These are phyloP conservation scores for Helicorthomorpha holstii DNA, from an alignment of 1,140 invertebrate genomes.

Conservation along the genomic window DNA sequence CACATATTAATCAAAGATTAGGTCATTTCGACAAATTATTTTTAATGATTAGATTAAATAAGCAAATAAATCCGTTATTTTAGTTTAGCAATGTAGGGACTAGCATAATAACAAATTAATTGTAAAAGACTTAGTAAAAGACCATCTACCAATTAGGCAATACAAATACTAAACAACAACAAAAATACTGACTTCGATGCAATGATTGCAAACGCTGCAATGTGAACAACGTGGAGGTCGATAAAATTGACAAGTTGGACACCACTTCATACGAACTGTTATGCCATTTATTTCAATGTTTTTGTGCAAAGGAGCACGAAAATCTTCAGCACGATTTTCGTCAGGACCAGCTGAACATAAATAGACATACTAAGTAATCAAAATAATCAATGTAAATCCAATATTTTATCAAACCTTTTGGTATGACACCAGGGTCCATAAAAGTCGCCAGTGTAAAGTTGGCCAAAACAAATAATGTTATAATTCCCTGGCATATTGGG, in stretches of 20 bases:
- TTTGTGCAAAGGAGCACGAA: conserved; percentile 90
- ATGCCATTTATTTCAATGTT: conserved; percentile 97
- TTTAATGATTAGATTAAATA: too few relatives aligned
- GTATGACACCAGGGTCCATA: conserved; percentile 98
- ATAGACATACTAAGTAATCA: neutral
- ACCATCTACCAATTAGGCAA: too few relatives aligned
- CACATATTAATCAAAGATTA: too few relatives aligned
- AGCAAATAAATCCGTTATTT: too few relatives aligned
- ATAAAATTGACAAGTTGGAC: conserved; percentile 98
- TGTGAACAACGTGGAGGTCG: conserved; percentile 94
- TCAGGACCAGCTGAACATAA: conserved; percentile 66
- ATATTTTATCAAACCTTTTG: conserved; percentile 58
- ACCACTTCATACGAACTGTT: conserved; percentile 99
- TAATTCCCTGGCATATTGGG: conserved; percentile 76
- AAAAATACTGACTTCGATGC: conserved; percentile 66
- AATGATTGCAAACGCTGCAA: conserved; percentile 97
- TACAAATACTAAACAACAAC: too few relatives aligned
- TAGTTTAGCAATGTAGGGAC: too few relatives aligned
- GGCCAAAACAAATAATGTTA: conserved; percentile 91
- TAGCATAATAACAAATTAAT: too few relatives aligned
- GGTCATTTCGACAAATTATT: too few relatives aligned
- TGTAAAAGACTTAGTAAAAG: too few relatives aligned
- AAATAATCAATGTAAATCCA: neutral
- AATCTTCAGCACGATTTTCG: conserved; percentile 93
- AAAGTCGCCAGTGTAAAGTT: conserved; percentile 97